Conservation (phyloP, 2,113 vertebrate genomes). For the Saccopteryx leptura region DNA sequence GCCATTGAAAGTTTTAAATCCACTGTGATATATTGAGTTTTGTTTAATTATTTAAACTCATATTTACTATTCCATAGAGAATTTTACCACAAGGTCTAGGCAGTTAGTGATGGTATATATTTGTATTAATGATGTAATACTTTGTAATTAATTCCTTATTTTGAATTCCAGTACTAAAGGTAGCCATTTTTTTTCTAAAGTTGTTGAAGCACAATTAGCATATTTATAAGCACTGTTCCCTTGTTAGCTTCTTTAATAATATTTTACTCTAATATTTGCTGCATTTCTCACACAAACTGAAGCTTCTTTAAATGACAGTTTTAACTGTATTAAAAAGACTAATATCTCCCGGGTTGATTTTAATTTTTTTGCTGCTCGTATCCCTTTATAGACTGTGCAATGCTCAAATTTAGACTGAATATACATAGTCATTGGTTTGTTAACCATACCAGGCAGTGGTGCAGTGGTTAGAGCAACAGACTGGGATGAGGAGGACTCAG, state of each 20-base stretch:
- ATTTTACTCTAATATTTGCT: constrained; percentile 64
- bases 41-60: background rate
- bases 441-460: background rate
- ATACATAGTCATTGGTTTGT: background rate
- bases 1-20: background rate
- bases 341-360: background rate
- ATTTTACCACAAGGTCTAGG: background rate
- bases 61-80: background rate
- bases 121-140: constrained; percentile 41
- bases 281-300: constrained; percentile 16
- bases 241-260: constrained; percentile 35
- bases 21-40: background rate
- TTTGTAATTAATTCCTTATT: constrained; percentile 66
- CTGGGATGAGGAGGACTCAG: no score
- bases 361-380: background rate
- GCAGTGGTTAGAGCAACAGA: no score
- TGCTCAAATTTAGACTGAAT: background rate
- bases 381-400: background rate
- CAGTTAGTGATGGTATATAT: background rate
- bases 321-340: background rate
- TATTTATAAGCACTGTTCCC: constrained; percentile 50
- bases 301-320: background rate
- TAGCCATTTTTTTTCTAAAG: background rate
- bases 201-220: constrained; percentile 33
- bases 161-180: background rate